Base-by-base conservation (phyloP, 2,888 invertebrate species). In the Globia sparganii region DNA sequence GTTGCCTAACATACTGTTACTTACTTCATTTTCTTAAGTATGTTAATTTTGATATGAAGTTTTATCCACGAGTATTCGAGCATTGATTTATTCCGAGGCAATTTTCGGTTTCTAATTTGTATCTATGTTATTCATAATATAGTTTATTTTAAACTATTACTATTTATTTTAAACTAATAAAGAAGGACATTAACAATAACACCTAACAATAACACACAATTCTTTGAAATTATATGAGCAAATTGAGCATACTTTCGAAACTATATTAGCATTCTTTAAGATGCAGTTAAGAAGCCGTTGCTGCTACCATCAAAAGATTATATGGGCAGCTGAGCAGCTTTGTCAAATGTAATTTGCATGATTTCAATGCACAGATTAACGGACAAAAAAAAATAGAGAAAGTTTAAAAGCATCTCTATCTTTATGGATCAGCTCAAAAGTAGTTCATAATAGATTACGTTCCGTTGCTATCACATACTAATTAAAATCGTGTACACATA, bases 401-500 rank as follows among this genome's bases (percentile, higher is more conserved):
- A 81, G 59, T 59, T 65, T 25, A 69, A 78, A 59, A 68, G n/a
- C 43, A 64, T 78, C 31, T 53, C 15, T 83, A 77, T 77, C 83
- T 78, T 65, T 83, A 56, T 46, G 34, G 72, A 81, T 65, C 65
- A 82, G 58, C 0, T 28, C 11, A 53, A 64, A 58, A 82, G 18
- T 62, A 31, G 77, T 53, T 43, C 70, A 78, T 77, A 66, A 62
- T 46, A 77, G 15, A 69, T 83, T 61, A 70, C 78, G 68, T 70
- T 78, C 28, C 46, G 28, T 67, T 69, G 65, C 28, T 77, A 77
- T 83, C 62, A 80, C 18, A 61, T n/a, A 49, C 37, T 65, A 68
- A 84, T 84, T 83, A 72, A 66, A 83, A 78, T 67, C 58, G 64
- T 68, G 43, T 61, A 25, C 66, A 83, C 31, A 66, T 61, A 83